Evolutionary conservation across 2,113 vertebrate genomes (phyloP), one percentile per base, ranked within the genome.

Genomic region (Synodontis membranacea): DNA sequence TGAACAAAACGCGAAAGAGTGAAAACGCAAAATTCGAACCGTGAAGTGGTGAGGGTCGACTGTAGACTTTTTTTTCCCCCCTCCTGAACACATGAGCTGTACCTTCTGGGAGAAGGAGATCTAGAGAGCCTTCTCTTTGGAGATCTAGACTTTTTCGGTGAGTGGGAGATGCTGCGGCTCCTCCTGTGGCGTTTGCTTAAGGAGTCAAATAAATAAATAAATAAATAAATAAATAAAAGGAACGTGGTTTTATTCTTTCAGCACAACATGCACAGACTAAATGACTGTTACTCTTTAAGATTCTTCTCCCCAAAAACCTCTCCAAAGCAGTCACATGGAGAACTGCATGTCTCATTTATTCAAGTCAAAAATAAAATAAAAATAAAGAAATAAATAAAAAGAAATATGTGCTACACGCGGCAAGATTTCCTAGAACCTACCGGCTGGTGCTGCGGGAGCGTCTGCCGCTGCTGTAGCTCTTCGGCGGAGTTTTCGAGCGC

Each of bases 401-500:
- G 23, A 5, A 42, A 25, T 5, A 4, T 7, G 17, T 44, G 7
- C 19, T 5, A 14, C 21, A 9, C 0, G 52, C 23, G 1, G 46
- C 9, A n/a, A 75, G 10, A 42, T 42, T 52, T 64, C 7, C 14
- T 10, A 10, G 25, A 72, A 64, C 78, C 91, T 91, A 99, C 98
- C 98, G 97, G 93, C 93, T 99, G 87, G 96, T 94, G 93, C 98
- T 99, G 90, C 97, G 94, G 44, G 98, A 99, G 83, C 98, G 94
- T 80, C 98, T 94, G 58, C 97, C 95, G 87, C 97, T 98, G 94
- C 98, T 99, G 90, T 99, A 99, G 92, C 98, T 99, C 94, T 99
- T 99, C 64, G 98, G 98, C 7, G 98, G 98, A 10, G 98, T 99
- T 95, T 99, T 99, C 2, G 98, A 99, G 72, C 97, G 96, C 90